Conservation (phyloP, 2,113 vertebrate genomes). For the Erythrocebus patas region DNA sequence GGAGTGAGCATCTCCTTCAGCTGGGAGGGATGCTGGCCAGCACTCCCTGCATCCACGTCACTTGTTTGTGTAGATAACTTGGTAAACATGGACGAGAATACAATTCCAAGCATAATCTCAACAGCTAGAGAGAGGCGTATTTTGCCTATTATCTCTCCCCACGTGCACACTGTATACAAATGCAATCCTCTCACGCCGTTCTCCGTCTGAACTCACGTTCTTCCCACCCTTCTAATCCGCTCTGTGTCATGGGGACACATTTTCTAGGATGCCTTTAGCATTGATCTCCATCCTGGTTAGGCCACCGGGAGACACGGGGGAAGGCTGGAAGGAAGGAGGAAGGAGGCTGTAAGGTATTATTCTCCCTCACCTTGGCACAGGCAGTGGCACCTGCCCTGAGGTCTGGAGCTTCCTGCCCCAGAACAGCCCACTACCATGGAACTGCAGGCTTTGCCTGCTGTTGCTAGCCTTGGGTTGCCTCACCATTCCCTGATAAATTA, state of each 20-base stretch:
- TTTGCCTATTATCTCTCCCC: neutral
- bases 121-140: neutral
- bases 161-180: neutral
- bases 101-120: fast-evolving
- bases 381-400: neutral
- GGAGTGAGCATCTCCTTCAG: neutral
- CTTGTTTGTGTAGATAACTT: neutral
- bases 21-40: neutral
- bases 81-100: neutral
- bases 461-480: neutral
- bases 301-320: too few relatives aligned
- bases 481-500: too few relatives aligned
- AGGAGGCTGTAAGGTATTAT: neutral
- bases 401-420: neutral
- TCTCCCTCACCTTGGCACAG: neutral
- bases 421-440: neutral
- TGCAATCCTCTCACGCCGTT: fast-evolving
- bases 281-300: neutral
- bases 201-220: neutral
- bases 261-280: neutral
- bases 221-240: neutral
- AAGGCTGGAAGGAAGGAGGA: neutral
- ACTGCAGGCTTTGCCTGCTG: neutral
- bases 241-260: neutral
- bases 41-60: fast-evolving